Conservation (phyloP, 1,140 invertebrate species). For the Pseudachorutes palmiensis region DNA sequence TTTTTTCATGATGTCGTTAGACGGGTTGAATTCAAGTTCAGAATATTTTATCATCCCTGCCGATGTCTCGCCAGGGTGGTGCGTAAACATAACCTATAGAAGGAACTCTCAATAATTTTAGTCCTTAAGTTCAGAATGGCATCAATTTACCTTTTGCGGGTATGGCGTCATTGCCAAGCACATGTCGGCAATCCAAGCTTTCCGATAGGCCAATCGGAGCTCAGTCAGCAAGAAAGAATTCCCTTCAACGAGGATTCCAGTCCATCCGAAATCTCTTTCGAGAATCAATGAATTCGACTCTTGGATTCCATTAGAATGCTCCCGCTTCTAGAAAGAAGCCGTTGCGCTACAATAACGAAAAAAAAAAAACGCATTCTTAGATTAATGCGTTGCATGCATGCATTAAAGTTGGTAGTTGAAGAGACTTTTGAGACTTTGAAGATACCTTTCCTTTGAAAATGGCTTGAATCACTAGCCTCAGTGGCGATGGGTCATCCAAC, state of each 20-base stretch:
- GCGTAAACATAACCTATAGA: constrained; percentile 7
- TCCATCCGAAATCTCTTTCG: constrained; percentile 40
- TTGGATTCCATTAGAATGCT: constrained; percentile 41
- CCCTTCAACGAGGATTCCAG: constrained; percentile 48
- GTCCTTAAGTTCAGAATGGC: not conserved
- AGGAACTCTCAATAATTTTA: not conserved
- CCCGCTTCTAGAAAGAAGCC: constrained; percentile 44
- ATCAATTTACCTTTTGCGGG: not conserved
- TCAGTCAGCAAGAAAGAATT: constrained; percentile 37
- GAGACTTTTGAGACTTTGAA: too few species aligned
- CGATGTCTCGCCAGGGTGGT: not conserved
- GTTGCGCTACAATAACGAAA: constrained; percentile 13
- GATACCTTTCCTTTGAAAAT: constrained; percentile 6
- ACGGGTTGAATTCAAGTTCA: not conserved
- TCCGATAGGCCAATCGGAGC: constrained; percentile 22
- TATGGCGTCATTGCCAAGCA: constrained; percentile 5
- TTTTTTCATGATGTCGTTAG: not conserved
- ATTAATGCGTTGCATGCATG: too few species aligned
- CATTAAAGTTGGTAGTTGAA: too few species aligned
- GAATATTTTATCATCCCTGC: not conserved
- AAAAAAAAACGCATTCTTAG: not conserved
- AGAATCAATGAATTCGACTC: constrained; percentile 42
- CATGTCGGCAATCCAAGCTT: constrained; percentile 13
- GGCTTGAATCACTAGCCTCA: not conserved
- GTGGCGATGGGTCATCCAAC: not conserved